Base-by-base conservation (phyloP, 2,888 invertebrate species). In the Ptilodon capucinus region DNA sequence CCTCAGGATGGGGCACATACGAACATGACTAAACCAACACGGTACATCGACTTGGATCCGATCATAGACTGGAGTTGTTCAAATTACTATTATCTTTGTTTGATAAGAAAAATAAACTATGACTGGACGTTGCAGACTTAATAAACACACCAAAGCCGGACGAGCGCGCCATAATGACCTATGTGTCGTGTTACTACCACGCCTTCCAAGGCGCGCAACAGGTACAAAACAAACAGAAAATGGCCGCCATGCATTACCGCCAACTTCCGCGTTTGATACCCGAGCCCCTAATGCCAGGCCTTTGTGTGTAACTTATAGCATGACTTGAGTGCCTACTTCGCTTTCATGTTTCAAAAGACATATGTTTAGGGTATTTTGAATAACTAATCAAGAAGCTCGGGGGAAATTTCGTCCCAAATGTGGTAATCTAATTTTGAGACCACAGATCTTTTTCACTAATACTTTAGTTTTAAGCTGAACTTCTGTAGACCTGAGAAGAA, bases 131-230 rank as follows among this genome's bases (percentile, higher is more conserved):
- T 90, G 58, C 93, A 99, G 99, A 99, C 96, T 95, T 99, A 95
- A 98, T 99, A 94, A 99, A 99, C 95, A 98, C 98, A 81, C 98
- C 97, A 86, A 99, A 98, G 94, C 99, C 99, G 91, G 99, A 99
- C 93, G 99, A 99, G 94, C 96, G 99, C 92, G 99, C 99, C 89
- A 98, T 99, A 91, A 99, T 99, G 99, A 99, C 99, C 81, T 99
- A 99, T 92, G 99, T 99, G 92, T 99, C 99, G 91, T 99, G 99
- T 94, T 99, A 99, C 95, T 99, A 99, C 94, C 99, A 99, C 93
- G 99, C 99, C 92, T 99, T 99, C 96, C 98, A 99, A 94, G 99
- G 99, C 93, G 98, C 98, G 88, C 97, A 97, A 93, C 98, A 98
- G 98, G 98, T 98, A 91, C 74, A 74, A 63, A 71, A 69, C 57